Percentiles rank a stretch among this genome's conserved stretches.
Evolutionary conservation across 2,113 vertebrate genomes (phyloP).

Genomic region (Cariama cristata): DNA sequence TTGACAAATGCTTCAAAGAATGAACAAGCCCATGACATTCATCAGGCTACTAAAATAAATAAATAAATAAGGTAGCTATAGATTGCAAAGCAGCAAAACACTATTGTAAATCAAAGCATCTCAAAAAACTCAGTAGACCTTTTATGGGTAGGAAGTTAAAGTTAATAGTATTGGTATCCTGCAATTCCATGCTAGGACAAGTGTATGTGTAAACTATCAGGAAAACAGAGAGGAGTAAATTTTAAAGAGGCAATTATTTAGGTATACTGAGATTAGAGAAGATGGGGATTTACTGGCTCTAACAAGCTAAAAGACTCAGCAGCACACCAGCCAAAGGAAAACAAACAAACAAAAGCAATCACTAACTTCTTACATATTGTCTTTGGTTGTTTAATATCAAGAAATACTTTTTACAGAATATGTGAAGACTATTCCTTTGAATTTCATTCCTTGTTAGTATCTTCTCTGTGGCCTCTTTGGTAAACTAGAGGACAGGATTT

Average conservation of each 20-base stretch:
- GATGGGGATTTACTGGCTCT: not conserved
- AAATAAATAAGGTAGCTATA: fast-evolving
- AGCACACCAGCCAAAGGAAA: not conserved
- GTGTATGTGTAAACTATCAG: not conserved
- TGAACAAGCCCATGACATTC: not conserved
- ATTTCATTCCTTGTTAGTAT: not conserved
- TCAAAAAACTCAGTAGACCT: not conserved
- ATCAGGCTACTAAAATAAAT: not conserved
- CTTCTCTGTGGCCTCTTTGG: not conserved
- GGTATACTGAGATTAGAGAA: not conserved
- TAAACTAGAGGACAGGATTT: constrained; percentile 12
- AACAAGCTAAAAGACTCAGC: not conserved
- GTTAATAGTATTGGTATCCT: not conserved
- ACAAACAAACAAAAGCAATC: constrained; percentile 23
- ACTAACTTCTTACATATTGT: constrained; percentile 38
- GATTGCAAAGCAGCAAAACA: not conserved
- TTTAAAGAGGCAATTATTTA: not conserved
- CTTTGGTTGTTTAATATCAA: constrained; percentile 71
- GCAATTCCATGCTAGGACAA: not conserved
- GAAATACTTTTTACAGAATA: constrained; percentile 64
- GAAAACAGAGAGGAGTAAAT: not conserved
- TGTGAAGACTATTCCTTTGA: constrained; percentile 21
- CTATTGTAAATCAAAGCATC: not conserved
- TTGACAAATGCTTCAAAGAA: not conserved
- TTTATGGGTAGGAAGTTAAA: not conserved